A percentile compares a stretch with the other conserved stretches of the same genome.
Evolutionary conservation across 2,113 vertebrate species (phyloP).

Genomic region (Myanophis thanlyinensis): DNA sequence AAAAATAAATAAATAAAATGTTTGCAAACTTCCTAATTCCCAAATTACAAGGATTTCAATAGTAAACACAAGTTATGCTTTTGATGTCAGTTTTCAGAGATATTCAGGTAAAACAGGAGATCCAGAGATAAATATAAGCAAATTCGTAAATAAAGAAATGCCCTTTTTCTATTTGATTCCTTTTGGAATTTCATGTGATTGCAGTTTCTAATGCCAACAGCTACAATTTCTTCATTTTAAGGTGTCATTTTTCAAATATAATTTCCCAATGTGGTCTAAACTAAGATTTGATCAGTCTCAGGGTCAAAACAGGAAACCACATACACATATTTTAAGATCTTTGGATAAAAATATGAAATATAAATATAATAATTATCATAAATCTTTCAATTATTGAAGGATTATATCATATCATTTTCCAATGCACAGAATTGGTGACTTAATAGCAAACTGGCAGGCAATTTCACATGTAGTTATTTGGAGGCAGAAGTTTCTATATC

Average conservation of each 20-base stretch:
- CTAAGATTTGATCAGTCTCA: not conserved
- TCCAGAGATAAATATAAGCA: not conserved
- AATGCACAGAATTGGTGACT: not conserved
- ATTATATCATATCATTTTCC: not conserved
- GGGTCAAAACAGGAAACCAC: not conserved
- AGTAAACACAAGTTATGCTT: not conserved
- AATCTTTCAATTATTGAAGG: not conserved
- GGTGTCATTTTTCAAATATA: not conserved
- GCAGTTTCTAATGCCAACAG: not conserved
- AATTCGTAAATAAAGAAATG: not conserved
- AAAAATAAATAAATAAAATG: too few species aligned
- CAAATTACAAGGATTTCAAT: conserved; percentile 53
- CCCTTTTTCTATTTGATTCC: not conserved
- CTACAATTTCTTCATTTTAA: not conserved
- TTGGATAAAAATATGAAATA: not conserved
- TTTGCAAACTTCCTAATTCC: conserved; percentile 36
- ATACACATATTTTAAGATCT: not conserved
- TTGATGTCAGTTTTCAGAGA: not conserved
- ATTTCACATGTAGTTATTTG: not conserved
- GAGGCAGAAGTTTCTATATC: not conserved
- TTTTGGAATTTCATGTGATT: not conserved
- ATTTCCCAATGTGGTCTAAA: not conserved
- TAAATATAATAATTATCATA: not conserved
- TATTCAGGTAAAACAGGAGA: not conserved
- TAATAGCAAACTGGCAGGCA: not conserved